Percentiles rank a stretch among this genome's conserved stretches.
Conservation (phyloP, 2,113 vertebrate species). For the Isurus oxyrinchus region DNA sequence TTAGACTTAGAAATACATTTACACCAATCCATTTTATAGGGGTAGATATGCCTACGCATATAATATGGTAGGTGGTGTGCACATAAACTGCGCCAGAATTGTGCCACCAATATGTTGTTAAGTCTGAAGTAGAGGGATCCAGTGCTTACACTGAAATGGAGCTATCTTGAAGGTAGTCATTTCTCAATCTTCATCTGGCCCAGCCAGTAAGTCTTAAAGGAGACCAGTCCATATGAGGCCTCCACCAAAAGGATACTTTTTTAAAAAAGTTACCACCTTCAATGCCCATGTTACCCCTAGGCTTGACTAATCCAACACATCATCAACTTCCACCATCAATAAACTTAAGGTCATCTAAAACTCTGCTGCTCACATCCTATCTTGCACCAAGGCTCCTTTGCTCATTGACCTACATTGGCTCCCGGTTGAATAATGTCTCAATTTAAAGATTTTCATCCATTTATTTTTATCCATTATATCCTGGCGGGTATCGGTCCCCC, state of each 20-base stretch:
- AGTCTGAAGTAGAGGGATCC: neutral
- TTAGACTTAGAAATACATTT: neutral
- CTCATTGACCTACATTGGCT: neutral
- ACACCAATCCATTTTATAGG: neutral
- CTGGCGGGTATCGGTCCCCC: too few relatives aligned
- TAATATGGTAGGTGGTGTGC: neutral
- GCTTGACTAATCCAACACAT: too few relatives aligned
- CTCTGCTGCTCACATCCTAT: too few relatives aligned
- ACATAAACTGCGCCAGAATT: too few relatives aligned
- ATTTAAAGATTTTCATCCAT: neutral
- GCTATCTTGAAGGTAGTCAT: neutral
- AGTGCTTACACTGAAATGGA: neutral
- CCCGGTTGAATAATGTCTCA: neutral
- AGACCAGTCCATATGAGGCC: neutral
- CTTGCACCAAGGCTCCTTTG: too few relatives aligned
- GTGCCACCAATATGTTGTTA: neutral
- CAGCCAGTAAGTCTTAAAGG: neutral
- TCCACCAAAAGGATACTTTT: neutral
- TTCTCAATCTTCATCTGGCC: neutral
- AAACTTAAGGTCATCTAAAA: too few relatives aligned
- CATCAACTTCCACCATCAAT: too few relatives aligned
- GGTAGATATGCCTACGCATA: neutral
- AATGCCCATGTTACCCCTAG: too few relatives aligned
- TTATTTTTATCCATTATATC: too few relatives aligned
- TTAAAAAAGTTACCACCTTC: neutral